A percentile compares a stretch with the other conserved stretches of the same genome.
Conservation (phyloP, 2,797 vertebrate species). For the Silurus aristotelis region DNA sequence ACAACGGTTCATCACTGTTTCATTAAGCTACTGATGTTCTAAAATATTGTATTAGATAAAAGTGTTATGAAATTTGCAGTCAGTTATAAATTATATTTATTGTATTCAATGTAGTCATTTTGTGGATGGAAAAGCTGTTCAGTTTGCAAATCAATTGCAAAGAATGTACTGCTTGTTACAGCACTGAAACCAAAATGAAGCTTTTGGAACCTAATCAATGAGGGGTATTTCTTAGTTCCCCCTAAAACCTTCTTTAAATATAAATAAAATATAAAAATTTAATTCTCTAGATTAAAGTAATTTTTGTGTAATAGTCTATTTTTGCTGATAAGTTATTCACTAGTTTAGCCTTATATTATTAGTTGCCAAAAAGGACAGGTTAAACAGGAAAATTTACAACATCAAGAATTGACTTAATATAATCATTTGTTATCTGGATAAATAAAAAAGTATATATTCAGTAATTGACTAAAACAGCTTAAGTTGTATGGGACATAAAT, state of each 20-base stretch:
- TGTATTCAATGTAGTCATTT: slow-evolving; percentile 46
- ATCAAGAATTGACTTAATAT: too few species aligned
- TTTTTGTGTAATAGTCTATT: neutral
- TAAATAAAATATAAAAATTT: neutral
- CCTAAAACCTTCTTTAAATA: neutral
- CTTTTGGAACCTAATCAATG: neutral
- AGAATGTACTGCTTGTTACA: neutral
- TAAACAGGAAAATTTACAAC: neutral
- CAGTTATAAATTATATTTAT: slow-evolving; percentile 74
- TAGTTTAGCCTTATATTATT: neutral
- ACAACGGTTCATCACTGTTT: slow-evolving; percentile 65
- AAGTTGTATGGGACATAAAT: neutral
- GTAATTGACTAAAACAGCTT: neutral
- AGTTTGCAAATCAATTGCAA: neutral
- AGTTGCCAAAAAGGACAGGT: neutral
- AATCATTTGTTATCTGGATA: neutral
- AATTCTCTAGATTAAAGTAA: neutral
- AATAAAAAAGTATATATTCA: neutral
- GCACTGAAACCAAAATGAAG: neutral
- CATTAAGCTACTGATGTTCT: slow-evolving; percentile 61
- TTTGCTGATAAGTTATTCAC: neutral
- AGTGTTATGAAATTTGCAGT: slow-evolving; percentile 68
- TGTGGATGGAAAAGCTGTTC: slow-evolving; percentile 13
- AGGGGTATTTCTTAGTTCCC: neutral
- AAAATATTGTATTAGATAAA: slow-evolving; percentile 68